Conservation (phyloP, 2,113 vertebrate genomes). For the Equus przewalskii region DNA sequence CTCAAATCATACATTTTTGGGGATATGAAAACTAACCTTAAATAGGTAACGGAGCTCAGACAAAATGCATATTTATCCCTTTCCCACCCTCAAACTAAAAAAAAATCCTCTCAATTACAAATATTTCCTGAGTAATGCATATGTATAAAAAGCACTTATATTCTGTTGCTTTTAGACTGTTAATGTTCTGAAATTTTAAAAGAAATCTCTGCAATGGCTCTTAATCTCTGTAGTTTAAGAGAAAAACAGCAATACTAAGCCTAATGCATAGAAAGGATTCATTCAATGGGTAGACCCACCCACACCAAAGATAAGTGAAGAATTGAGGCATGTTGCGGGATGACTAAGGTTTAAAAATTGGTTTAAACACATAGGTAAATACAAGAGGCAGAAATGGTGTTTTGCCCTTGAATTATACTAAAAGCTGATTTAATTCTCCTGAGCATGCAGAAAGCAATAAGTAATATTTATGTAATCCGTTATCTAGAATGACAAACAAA, state of each 20-base stretch:
- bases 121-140: not conserved
- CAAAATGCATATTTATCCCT: not conserved
- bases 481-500: constrained; percentile 42
- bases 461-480: not conserved
- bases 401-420: constrained; percentile 4
- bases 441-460: not conserved
- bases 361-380: constrained; percentile 26
- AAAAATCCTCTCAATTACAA: not conserved
- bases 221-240: not conserved
- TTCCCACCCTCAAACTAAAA: not conserved
- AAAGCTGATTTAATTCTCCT: not conserved
- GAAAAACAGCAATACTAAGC: not conserved
- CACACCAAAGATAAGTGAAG: constrained; percentile 6
- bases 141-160: not conserved
- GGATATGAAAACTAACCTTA: constrained; percentile 31
- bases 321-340: not conserved
- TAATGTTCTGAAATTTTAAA: constrained; percentile 43
- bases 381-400: not conserved
- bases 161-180: not conserved
- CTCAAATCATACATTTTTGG: not conserved
- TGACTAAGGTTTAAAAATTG: not conserved
- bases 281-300: not conserved
- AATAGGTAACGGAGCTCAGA: not conserved
- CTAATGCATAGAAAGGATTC: not conserved
- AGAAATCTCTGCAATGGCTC: constrained; percentile 2